phyloP scores from a whole-genome alignment of 2,113 vertebrate species.

The Ptilonorhynchus violaceus region DNA sequence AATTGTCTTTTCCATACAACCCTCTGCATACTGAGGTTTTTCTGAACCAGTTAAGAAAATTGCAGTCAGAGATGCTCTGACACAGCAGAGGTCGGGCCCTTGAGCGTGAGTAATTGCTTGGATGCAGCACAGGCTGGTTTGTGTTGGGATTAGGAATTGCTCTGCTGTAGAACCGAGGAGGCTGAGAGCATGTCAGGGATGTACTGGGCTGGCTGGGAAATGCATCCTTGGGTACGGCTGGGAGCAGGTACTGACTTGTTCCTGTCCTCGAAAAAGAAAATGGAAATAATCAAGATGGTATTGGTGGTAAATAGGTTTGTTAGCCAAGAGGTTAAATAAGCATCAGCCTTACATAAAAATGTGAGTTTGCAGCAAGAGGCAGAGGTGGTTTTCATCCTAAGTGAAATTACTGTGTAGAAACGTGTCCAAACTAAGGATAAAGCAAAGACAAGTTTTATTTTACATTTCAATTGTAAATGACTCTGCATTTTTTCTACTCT shows the following conservation, averaged over 20 bases:
- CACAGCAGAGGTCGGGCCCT: background rate
- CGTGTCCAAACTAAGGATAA: background rate
- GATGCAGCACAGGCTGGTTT: background rate
- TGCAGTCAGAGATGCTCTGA: background rate
- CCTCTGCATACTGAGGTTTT: background rate
- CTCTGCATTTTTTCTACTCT: background rate
- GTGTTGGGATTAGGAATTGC: background rate
- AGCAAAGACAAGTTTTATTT: background rate
- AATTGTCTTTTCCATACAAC: background rate
- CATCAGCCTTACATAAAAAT: background rate
- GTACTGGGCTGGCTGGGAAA: background rate
- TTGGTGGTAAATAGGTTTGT: background rate
- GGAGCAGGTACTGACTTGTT: background rate
- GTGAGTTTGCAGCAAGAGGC: background rate
- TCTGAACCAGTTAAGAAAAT: background rate
- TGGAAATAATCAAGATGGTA: background rate
- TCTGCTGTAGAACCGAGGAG: background rate
- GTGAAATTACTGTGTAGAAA: background rate
- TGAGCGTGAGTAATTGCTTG: background rate
- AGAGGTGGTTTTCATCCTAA: background rate
- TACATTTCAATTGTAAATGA: background rate
- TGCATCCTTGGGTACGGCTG: background rate
- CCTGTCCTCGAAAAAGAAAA: background rate
- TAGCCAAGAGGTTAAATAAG: background rate
- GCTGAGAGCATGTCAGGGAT: accelerated